Percentiles rank a stretch among this genome's conserved stretches.
Evolutionary conservation across 2,113 vertebrate species (phyloP).

Genomic region (Cyanoramphus novaezelandiae): DNA sequence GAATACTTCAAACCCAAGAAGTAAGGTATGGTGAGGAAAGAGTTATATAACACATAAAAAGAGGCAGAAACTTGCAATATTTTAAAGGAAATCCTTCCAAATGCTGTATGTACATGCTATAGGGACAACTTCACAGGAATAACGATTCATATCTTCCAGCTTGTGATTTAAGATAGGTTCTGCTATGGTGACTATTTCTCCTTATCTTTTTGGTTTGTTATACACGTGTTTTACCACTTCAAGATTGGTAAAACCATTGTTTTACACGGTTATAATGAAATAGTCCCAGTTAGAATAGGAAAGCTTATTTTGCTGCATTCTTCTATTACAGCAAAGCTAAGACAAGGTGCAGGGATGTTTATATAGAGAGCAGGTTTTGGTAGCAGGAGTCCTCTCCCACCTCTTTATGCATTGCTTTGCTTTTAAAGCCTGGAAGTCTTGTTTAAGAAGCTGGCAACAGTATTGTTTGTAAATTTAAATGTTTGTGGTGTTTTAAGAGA

Average conservation of each 20-base stretch:
- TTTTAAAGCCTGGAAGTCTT: neutral
- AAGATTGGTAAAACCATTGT: neutral
- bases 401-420: neutral
- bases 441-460: neutral
- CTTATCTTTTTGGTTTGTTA: neutral
- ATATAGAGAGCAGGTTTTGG: neutral
- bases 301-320: neutral
- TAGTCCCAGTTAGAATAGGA: neutral
- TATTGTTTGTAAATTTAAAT: neutral
- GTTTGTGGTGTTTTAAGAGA: neutral
- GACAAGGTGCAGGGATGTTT: neutral
- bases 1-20: constrained; percentile 95
- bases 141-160: neutral
- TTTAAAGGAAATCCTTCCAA: neutral
- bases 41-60: neutral
- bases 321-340: neutral
- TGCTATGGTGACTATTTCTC: neutral
- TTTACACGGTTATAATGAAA: neutral
- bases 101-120: accelerated
- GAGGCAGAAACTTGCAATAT: neutral
- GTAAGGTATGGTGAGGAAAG: constrained; percentile 82
- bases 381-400: neutral
- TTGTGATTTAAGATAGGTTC: neutral
- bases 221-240: neutral
- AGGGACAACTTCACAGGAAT: neutral